phyloP scores from a whole-genome alignment of 2,797 vertebrate genomes.

The Trichosurus vulpecula region DNA sequence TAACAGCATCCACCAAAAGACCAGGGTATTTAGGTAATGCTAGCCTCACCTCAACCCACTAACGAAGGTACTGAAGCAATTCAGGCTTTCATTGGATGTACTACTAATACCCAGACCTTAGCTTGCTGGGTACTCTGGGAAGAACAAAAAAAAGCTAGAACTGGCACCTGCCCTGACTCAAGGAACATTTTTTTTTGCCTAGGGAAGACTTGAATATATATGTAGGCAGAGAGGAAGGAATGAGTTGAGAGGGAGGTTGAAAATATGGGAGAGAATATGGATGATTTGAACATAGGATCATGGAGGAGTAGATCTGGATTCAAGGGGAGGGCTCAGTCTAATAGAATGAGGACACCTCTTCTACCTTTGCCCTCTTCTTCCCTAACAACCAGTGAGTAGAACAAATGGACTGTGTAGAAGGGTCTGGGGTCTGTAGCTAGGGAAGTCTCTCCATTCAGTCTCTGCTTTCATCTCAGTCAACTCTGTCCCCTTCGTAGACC shows the following conservation, averaged over 20 bases:
- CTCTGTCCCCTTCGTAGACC: not conserved
- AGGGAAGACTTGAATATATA: conserved; percentile 1
- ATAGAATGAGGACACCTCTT: not conserved
- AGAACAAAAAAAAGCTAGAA: not conserved
- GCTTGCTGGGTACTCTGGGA: not conserved
- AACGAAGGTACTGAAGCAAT: not conserved
- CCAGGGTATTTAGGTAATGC: not conserved
- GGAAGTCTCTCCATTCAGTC: not conserved
- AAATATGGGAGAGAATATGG: not conserved
- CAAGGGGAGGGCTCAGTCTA: not conserved
- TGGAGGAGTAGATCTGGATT: not conserved
- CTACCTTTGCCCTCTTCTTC: not conserved
- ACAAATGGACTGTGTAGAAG: not conserved
- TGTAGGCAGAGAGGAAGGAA: not conserved
- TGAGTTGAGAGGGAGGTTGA: not conserved
- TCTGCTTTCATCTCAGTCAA: not conserved
- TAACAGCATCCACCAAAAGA: not conserved
- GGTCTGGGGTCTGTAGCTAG: not conserved
- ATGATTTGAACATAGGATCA: not conserved
- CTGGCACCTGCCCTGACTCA: not conserved
- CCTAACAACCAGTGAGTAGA: not conserved
- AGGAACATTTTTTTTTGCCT: not conserved
- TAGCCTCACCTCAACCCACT: not conserved
- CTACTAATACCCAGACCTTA: not conserved
- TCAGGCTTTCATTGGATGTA: not conserved